phyloP scores from a whole-genome alignment of 1,140 invertebrate genomes.

The Zaprionus lachaisei region DNA sequence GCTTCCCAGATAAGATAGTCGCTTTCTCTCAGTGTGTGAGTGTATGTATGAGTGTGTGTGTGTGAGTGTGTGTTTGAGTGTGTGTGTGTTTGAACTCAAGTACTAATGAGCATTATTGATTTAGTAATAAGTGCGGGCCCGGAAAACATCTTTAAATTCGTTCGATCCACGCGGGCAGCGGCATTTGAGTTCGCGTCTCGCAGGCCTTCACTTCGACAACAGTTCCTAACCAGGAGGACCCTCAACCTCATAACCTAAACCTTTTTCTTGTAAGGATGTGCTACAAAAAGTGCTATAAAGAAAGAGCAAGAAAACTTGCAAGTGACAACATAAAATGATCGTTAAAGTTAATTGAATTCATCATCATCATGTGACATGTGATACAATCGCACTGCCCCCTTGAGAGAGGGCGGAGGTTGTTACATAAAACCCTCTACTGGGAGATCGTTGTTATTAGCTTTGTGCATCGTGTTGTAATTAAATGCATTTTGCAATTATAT shows the following conservation, averaged over 20 bases:
- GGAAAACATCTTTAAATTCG: conserved; percentile 71
- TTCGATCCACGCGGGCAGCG: conserved; percentile 32
- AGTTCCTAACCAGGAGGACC: not conserved
- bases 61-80: not conserved
- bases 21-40: not conserved
- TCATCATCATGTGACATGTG: not conserved
- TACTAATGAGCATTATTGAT: conserved; percentile 53
- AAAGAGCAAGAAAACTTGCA: not conserved
- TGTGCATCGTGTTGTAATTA: conserved; percentile 41
- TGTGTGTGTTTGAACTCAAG: conserved; percentile 17
- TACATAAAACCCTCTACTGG: not conserved
- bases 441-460: conserved; percentile 38
- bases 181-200: conserved; percentile 51
- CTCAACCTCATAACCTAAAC: not conserved
- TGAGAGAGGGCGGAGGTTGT: not conserved
- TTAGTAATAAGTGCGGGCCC: conserved; percentile 40
- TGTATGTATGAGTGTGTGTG: not conserved
- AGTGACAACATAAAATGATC: not conserved
- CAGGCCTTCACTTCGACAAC: conserved; percentile 20
- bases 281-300: not conserved
- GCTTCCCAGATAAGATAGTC: conserved; percentile 72
- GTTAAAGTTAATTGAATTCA: not conserved
- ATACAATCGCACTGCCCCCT: not conserved
- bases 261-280: conserved; percentile 25
- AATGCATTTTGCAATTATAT: conserved; percentile 38